These are phyloP conservation scores for Endomychus coccineus DNA, from an alignment of 2,888 invertebrate genomes.

Conservation along the genomic window DNA sequence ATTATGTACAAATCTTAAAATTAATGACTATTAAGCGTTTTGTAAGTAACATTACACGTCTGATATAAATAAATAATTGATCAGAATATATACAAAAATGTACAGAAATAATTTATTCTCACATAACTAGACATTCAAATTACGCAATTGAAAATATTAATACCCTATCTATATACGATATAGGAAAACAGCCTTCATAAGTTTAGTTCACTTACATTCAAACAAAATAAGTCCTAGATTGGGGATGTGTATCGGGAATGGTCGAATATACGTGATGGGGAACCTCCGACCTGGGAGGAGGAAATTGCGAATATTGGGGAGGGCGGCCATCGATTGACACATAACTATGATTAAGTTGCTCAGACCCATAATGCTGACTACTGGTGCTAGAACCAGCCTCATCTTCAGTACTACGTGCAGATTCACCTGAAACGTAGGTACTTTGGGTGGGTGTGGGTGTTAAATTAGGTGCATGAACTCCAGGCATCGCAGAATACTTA, in stretches of 20 bases:
- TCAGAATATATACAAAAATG: conserved; percentile 35
- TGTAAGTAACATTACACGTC: conserved; percentile 25
- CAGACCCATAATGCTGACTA: conserved; percentile 58
- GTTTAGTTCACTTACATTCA: conserved; percentile 27
- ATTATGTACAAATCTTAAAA: conserved; percentile 36
- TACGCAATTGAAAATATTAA: conserved; percentile 13
- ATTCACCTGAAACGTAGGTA: conserved; percentile 53
- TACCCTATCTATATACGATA: conserved; percentile 13
- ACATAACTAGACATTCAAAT: conserved; percentile 25
- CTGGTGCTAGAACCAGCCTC: conserved; percentile 47
- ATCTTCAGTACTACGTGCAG: conserved; percentile 46
- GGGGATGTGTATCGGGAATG: conserved; percentile 42
- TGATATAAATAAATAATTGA: conserved; percentile 32
- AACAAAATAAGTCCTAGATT: conserved; percentile 44
- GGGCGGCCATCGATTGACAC: conserved; percentile 55
- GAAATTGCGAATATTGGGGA: conserved; percentile 40
- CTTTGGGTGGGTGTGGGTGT: conserved; percentile 55
- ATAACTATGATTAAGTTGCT: conserved; percentile 61
- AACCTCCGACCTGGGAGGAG: conserved; percentile 30
- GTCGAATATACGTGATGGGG: conserved; percentile 44
- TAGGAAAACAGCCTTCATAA: conserved; percentile 36
- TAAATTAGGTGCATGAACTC: conserved; percentile 48
- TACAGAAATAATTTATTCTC: conserved; percentile 27
- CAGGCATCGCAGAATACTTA: conserved; percentile 57
- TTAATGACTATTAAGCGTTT: conserved; percentile 43